Conservation (phyloP, 92 coral and sea anemone species). For the Metridium senile region DNA sequence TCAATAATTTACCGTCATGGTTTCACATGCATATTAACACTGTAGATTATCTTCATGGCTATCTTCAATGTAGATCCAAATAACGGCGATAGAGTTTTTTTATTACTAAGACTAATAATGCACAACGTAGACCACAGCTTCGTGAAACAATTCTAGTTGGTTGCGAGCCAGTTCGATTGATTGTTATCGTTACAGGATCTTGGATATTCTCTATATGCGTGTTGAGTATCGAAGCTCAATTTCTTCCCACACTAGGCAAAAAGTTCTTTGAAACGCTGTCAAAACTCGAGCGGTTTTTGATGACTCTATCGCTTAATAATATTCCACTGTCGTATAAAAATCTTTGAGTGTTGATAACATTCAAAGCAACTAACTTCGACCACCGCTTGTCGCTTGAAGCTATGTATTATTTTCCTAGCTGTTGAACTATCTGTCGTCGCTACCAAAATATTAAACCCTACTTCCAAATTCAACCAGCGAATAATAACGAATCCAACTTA, state of each 20-base stretch:
- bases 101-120: slow-evolving; percentile 12
- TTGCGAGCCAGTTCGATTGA: slow-evolving; percentile 8
- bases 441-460: neutral
- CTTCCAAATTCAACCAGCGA: slow-evolving; percentile 8
- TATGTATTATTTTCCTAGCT: neutral
- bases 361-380: neutral
- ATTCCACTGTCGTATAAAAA: neutral
- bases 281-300: neutral
- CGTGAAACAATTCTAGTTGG: slow-evolving; percentile 16
- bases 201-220: no score
- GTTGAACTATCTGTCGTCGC: neutral
- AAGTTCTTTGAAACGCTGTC: neutral
- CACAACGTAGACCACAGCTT: slow-evolving; percentile 31
- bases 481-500: neutral
- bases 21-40: slow-evolving; percentile 42
- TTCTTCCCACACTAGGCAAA: neutral
- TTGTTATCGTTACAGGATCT: no score
- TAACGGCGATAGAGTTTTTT: slow-evolving; percentile 29
- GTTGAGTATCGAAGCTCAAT: no score
- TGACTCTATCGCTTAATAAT: neutral
- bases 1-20: slow-evolving; percentile 45
- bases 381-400: neutral
- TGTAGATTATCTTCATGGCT: slow-evolving; percentile 6
- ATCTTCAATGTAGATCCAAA: slow-evolving; percentile 24
- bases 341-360: neutral